Evolutionary conservation across 2,797 vertebrate species (phyloP).

Genomic region (Myotis vivesi): DNA sequence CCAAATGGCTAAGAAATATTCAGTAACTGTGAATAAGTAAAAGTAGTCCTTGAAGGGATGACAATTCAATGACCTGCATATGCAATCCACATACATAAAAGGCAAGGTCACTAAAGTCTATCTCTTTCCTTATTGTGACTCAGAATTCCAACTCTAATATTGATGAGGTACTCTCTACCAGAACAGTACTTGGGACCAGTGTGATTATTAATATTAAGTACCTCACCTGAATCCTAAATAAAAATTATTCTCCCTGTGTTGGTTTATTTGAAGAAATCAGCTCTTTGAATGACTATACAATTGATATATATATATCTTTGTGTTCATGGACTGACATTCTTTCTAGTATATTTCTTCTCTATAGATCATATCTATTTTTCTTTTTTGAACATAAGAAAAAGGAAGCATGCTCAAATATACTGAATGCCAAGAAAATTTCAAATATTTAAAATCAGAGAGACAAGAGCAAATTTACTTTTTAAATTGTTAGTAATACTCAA

Average conservation of each 20-base stretch:
- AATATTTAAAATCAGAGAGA: neutral
- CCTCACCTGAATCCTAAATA: neutral
- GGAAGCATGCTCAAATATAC: neutral
- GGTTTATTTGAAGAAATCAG: too few species aligned
- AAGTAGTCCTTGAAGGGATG: neutral
- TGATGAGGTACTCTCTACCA: neutral
- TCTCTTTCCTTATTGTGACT: neutral
- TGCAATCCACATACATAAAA: neutral
- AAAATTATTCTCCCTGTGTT: neutral
- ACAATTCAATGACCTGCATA: neutral
- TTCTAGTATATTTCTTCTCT: neutral
- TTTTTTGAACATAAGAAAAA: neutral
- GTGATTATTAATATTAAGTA: neutral
- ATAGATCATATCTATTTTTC: neutral
- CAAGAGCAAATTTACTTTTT: neutral
- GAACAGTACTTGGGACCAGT: neutral
- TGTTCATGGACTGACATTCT: too few species aligned
- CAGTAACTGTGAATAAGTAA: neutral
- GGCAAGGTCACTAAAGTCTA: neutral
- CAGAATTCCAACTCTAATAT: constrained; percentile 1
- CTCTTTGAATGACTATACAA: too few species aligned
- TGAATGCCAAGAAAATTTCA: neutral
- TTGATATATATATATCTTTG: too few species aligned
- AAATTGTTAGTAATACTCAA: neutral
- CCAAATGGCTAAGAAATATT: neutral